These are phyloP conservation scores for Ophioninae sp. DNA, from an alignment of 2,888 invertebrate species.

Conservation along the genomic window DNA sequence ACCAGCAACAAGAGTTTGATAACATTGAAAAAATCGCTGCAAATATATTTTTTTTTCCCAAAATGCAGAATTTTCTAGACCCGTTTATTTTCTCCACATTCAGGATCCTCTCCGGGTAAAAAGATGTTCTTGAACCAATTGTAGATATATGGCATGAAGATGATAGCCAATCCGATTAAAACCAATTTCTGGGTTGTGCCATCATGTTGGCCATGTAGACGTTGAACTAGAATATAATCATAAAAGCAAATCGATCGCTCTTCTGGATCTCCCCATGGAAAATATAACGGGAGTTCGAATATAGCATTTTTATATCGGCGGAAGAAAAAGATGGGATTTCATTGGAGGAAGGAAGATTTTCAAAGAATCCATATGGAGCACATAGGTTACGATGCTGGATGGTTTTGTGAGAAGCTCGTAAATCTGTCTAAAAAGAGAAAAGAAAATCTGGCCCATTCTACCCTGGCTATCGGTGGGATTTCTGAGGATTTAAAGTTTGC, in stretches of 20 bases:
- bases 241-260: neutral
- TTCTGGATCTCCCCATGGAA: neutral
- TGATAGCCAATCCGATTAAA: slow-evolving; percentile 4
- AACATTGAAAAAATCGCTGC: too few relatives aligned
- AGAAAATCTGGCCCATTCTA: slow-evolving; percentile 18
- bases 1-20: too few relatives aligned
- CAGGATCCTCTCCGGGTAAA: slow-evolving; percentile 9
- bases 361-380: neutral
- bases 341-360: neutral
- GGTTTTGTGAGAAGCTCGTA: slow-evolving; percentile 35
- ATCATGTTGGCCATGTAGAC: neutral
- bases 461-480: slow-evolving; percentile 37
- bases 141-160: neutral
- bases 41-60: too few relatives aligned
- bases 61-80: too few relatives aligned
- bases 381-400: slow-evolving; percentile 31
- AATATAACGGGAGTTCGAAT: neutral
- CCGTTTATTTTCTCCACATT: neutral
- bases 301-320: neutral
- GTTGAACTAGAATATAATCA: neutral
- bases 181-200: neutral
- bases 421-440: slow-evolving; percentile 6
- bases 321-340: neutral
- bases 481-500: slow-evolving; percentile 49
- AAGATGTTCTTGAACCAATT: slow-evolving; percentile 14